Base-by-base conservation (phyloP, 2,888 invertebrate genomes). In the Dryobotodes eremita region DNA sequence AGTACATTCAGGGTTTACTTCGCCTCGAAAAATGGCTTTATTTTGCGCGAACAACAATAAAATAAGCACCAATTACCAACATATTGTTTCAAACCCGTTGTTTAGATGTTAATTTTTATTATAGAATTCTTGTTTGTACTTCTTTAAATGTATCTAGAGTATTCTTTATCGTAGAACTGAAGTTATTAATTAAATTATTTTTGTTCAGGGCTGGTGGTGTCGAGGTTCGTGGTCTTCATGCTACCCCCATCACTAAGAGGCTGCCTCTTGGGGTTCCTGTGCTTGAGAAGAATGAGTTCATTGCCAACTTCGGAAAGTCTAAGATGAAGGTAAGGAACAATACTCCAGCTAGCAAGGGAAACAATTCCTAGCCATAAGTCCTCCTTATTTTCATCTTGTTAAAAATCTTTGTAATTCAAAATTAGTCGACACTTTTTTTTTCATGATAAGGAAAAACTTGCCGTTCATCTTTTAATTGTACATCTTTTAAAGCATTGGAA, bases 171-270 rank as follows among this genome's bases (percentile, higher is more conserved):
- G 20, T 23, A 62, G 23, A 11, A 23, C 23, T 13, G 36, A 23
- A 13, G 36, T 11, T 23, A 77, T n/a, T 31, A n/a, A 55, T 77
- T 36, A 15, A 31, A 8, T 17, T 36, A 2, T 65, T 55, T 68
- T 79, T 82, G 17, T 80, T 26, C 82, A 97, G 98, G 84, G 97
- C 98, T 76, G 98, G 98, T 68, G 98, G 98, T 79, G 98, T 99
- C 1, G 98, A 98, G 94, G 96, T 99, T 11, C 97, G 98, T 74
- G 98, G 98, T 7, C 95, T 99, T 0, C 97, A 98, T 86, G 98
- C 98, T 0, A 98, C 98, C 77, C 97, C 98, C 0, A 98, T 99
- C 62, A 97, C 98, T 0, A 97, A 98, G 86, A 97, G 97, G 68
- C 96, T 97, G 82, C 97, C 98, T 31, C 97, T 98, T 48, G 98